Evolutionary conservation across 2,888 invertebrate genomes (phyloP), one percentile per base, ranked within the genome.

Genomic region (Elysia crispata): DNA sequence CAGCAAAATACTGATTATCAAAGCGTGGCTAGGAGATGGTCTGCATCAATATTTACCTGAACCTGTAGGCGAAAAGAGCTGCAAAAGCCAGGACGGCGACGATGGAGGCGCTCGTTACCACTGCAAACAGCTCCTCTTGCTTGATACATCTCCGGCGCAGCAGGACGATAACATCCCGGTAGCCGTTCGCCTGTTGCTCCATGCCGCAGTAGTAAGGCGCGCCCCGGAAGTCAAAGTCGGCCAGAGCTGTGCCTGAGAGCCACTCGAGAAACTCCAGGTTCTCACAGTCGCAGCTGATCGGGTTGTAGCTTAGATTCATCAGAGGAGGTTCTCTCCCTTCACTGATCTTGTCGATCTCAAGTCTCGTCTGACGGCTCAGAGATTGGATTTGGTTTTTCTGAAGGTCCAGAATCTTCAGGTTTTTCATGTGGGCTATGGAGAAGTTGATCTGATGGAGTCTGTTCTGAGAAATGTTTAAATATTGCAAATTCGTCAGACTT

Each of bases 211-310:
- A 82, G 57, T 83, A 83, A 23, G 62, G 30, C 1, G 54, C 18
- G 33, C 73, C 31, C 13, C 67, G 60, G 6, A 30, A 30, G 0
- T 79, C 81, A 50, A 83, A 81, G 3, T 81, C 75, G 33, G 74
- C 73, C 11, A 41, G 41, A 41, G 41, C 41, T n/a, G 69, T 76
- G 3, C 74, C 54, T 20, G 74, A 49, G 18, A 81, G 57, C 83
- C 83, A 83, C 30, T 67, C 62, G 18, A 83, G 60, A 23, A 83
- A 83, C 18, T 74, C 74, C 23, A 83, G 54, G 62, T 83, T 83
- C 1, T 74, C 28, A 31, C 83, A 83, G 30, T 69, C 76, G 70
- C 83, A 83, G 25, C n/a, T 8, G 15, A 83, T 83, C 18, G 83
- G 83, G 41, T 83, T 83, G 30, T 57, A 50, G 1, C 72, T 64